These are phyloP conservation scores for Drosophila nasuta DNA, from an alignment of 1,140 invertebrate genomes.

Conservation along the genomic window DNA sequence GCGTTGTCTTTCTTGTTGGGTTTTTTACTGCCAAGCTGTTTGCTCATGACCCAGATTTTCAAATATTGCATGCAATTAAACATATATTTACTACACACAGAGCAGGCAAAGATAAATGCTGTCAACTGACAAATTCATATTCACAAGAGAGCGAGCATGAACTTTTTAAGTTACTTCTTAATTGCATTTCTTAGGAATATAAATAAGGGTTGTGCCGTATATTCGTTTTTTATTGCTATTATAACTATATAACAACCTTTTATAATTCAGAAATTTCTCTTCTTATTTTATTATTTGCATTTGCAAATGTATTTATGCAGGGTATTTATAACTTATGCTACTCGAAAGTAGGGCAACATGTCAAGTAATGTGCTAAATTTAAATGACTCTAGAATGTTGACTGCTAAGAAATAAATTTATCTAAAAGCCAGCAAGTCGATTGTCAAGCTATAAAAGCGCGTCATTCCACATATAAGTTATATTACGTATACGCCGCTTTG, in stretches of 20 bases:
- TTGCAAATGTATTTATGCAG: no score
- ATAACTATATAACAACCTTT: no score
- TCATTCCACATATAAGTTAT: background rate
- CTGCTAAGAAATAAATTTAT: background rate
- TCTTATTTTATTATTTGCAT: no score
- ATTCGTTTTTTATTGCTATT: no score
- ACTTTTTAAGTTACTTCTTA: background rate
- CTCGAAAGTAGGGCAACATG: background rate
- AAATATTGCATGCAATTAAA: slow-evolving; percentile 56
- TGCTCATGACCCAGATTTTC: slow-evolving; percentile 33
- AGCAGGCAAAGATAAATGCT: slow-evolving; percentile 25
- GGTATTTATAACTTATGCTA: background rate
- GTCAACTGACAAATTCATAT: slow-evolving; percentile 17
- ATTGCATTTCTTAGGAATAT: background rate
- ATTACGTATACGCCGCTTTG: no score
- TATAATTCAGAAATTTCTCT: no score
- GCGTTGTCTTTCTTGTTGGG: background rate
- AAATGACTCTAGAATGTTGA: background rate
- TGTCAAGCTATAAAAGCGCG: background rate
- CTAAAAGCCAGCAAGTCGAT: background rate
- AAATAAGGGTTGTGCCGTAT: no score
- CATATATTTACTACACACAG: slow-evolving; percentile 16
- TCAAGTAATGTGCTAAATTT: background rate
- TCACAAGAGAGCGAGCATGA: background rate
- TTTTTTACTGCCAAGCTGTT: background rate